phyloP scores from a whole-genome alignment of 2,113 vertebrate genomes.

The Chaetodon trifascialis region DNA sequence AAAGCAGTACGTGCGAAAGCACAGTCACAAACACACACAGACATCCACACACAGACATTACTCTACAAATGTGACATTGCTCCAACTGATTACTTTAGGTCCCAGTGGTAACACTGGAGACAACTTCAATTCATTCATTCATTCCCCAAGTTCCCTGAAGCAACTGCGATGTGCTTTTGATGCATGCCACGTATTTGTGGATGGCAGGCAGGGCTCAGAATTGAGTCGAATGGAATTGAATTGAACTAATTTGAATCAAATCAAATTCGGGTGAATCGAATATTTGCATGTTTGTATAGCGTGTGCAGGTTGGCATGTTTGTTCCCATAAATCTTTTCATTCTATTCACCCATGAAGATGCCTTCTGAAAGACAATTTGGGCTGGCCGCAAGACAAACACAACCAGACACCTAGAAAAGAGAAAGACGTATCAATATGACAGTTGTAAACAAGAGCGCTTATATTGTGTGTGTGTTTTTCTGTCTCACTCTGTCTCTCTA shows the following conservation, averaged over 20 bases:
- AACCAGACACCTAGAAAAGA: constrained; percentile 30
- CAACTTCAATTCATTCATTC: constrained; percentile 37
- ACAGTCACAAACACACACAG: background rate
- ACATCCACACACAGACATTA: constrained; percentile 19
- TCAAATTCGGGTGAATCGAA: constrained; percentile 33
- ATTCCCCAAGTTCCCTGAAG: constrained; percentile 28
- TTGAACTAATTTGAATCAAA: constrained; percentile 37
- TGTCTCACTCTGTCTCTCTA: constrained; percentile 59
- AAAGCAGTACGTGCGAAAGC: constrained; percentile 23
- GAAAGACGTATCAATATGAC: constrained; percentile 58
- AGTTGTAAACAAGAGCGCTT: constrained; percentile 57
- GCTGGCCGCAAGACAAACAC: constrained; percentile 34
- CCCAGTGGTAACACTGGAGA: constrained; percentile 32
- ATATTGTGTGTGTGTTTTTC: constrained; percentile 48
- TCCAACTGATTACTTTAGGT: constrained; percentile 50
- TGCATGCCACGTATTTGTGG: background rate
- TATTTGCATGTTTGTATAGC: constrained; percentile 22
- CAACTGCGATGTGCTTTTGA: constrained; percentile 19
- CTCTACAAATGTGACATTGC: constrained; percentile 48
- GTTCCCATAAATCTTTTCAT: constrained; percentile 1
- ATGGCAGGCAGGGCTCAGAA: constrained; percentile 10
- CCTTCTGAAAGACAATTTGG: constrained; percentile 33
- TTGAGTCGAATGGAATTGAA: constrained; percentile 14
- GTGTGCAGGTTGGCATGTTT: background rate
- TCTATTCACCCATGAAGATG: constrained; percentile 14